These are phyloP conservation scores for Pterois miles DNA, from an alignment of 2,797 vertebrate species.

Conservation along the genomic window DNA sequence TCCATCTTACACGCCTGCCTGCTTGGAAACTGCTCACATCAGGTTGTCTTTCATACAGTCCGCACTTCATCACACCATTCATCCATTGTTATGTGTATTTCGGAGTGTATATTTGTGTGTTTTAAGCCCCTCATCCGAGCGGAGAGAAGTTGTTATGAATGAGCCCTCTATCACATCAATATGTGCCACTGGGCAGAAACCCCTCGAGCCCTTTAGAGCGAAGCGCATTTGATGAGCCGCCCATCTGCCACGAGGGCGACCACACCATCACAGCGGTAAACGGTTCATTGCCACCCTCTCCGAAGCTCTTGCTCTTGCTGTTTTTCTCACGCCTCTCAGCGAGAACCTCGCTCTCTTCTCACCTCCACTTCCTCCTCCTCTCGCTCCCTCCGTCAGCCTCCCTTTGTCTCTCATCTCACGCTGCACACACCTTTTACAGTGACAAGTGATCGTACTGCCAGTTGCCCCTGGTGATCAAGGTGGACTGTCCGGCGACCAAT, in stretches of 20 bases:
- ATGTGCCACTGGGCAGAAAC: constrained; percentile 19
- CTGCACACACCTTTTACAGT: constrained; percentile 26
- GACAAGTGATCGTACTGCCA: constrained; percentile 31
- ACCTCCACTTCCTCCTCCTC: constrained; percentile 7
- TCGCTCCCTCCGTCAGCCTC: not conserved
- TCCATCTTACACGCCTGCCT: not conserved
- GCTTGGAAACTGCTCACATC: not conserved
- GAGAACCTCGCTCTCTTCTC: constrained; percentile 6
- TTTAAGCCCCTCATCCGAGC: not conserved
- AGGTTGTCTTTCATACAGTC: not conserved
- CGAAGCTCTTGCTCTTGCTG: not conserved
- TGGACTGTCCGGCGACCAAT: constrained; percentile 29
- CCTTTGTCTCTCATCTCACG: constrained; percentile 27
- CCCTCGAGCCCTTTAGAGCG: constrained; percentile 1
- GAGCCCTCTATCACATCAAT: constrained; percentile 22
- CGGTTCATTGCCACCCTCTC: not conserved
- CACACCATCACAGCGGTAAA: not conserved
- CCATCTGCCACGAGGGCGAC: constrained; percentile 25
- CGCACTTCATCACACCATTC: not conserved
- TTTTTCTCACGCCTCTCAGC: constrained; percentile 30
- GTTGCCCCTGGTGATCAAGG: constrained; percentile 47
- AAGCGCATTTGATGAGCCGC: constrained; percentile 11
- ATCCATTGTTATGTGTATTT: constrained; percentile 1
- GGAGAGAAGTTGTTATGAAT: constrained; percentile 31
- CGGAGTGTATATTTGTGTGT: not conserved